Evolutionary conservation across 2,113 vertebrate species (phyloP), one percentile per base, ranked within the genome.

Genomic region (Scomber japonicus): DNA sequence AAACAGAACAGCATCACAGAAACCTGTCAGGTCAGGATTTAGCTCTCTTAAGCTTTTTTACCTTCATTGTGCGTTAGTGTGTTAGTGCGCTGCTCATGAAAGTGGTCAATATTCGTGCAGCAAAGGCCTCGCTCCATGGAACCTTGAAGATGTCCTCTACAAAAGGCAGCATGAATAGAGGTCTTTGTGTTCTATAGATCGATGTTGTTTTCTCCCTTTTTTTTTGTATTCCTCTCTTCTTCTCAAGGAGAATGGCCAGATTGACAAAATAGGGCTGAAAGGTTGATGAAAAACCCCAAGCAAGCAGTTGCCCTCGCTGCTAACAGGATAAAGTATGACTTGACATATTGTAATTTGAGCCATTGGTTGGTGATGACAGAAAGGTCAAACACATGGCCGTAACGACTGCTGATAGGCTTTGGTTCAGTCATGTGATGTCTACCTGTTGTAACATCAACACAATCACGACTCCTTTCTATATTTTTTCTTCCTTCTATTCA

Each of bases 11-110:
- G 27, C 94, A 95, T 24, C 93, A 94, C 82, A 96, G 94, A 82
- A 96, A 95, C 87, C 81, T 95, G 72, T 88, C 96, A 92, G 97
- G 97, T 98, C 95, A 68, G 89, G 54, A 62, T 53, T 61, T n/a
- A 14, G 44, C 13, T 64, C 31, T 72, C 9, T 40, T 63, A 11
- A 56, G 19, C 21, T 45, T 12, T 61, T 71, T 51, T 35, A 10
- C 19, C 49, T 70, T 55, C 44, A 11, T 70, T 27, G 24, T 27
- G 24, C 14, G 40, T 6, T 46, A 68, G 57, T 75, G 31, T 68
- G 48, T 67, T 70, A 64, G 59, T 48, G 19, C 45, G 48, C 60
- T 19, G 11, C 68, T 65, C 5, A 19, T 49, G 24, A 56, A 44
- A 24, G 53, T 0, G 1, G 35, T 21, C 27, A 27, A 66, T 17